Conservation (phyloP, 2,113 vertebrate species). For the Progne subis region DNA sequence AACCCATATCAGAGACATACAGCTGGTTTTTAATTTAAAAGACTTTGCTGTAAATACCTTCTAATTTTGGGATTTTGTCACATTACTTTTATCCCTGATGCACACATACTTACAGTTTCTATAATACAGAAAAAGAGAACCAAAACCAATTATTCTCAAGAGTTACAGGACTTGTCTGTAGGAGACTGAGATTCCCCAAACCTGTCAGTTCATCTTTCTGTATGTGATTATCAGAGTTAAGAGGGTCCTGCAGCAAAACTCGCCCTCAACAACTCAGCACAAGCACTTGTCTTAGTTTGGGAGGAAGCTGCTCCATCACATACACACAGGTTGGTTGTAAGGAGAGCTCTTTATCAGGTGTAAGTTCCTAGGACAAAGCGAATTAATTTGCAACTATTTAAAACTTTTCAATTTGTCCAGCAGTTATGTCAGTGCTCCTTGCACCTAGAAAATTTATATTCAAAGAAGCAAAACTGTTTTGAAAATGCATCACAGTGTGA, state of each 20-base stretch:
- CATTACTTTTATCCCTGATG: background rate
- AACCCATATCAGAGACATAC: background rate
- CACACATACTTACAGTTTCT: background rate
- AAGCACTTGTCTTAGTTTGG: background rate
- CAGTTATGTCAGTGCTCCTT: slow-evolving; percentile 5
- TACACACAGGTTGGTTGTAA: background rate
- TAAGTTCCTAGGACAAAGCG: slow-evolving; percentile 35
- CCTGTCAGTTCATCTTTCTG: background rate
- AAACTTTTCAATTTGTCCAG: slow-evolving; percentile 23
- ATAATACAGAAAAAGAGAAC: background rate
- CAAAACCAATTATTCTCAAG: background rate
- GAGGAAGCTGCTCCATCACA: background rate
- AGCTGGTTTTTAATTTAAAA: background rate
- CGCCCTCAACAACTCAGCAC: background rate
- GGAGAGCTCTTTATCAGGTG: slow-evolving; percentile 23
- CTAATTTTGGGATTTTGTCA: background rate
- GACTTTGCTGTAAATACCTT: background rate
- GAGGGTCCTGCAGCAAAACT: background rate
- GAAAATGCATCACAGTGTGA: slow-evolving; percentile 51
- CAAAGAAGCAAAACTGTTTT: slow-evolving; percentile 67
- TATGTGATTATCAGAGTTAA: background rate
- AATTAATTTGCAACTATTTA: slow-evolving; percentile 54
- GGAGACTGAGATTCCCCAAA: background rate
- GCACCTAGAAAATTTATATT: slow-evolving; percentile 65
- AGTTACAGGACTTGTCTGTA: background rate